phyloP scores from a whole-genome alignment of 1,140 invertebrate species.

The Cyphomyrmex costatus region DNA sequence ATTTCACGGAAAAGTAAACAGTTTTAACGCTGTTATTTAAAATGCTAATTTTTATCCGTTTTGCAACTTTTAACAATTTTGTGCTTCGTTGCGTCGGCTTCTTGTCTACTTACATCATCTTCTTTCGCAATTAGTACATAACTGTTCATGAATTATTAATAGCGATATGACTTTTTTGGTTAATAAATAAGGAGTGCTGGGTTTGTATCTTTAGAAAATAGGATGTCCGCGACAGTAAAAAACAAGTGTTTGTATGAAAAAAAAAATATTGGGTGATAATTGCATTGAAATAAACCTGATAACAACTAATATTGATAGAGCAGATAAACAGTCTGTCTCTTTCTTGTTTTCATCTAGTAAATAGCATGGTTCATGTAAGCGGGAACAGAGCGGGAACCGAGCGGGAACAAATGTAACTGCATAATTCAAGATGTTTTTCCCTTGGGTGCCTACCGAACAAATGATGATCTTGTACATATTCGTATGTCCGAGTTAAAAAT shows the following conservation, averaged over 20 bases:
- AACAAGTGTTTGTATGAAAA: slow-evolving; percentile 2
- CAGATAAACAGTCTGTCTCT: not conserved
- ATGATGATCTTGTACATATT: not conserved
- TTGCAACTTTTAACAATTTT: slow-evolving; percentile 17
- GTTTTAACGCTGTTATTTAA: not conserved
- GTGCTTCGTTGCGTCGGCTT: not conserved
- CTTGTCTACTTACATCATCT: slow-evolving; percentile 21
- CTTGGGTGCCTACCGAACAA: not conserved
- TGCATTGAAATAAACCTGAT: not conserved
- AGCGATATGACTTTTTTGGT: slow-evolving; percentile 9
- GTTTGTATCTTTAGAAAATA: slow-evolving; percentile 15
- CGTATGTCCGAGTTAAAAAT: not conserved
- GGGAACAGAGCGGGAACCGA: not conserved
- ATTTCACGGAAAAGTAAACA: not conserved
- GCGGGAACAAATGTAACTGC: slow-evolving; percentile 1
- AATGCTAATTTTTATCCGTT: slow-evolving; percentile 3
- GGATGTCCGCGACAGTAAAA: not conserved
- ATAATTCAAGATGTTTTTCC: slow-evolving; percentile 14
- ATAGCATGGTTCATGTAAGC: not conserved
- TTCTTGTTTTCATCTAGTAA: not conserved
- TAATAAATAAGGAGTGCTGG: slow-evolving; percentile 28
- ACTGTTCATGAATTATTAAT: slow-evolving; percentile 59
- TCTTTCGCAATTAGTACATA: slow-evolving; percentile 21
- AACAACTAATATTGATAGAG: slow-evolving; percentile 20
- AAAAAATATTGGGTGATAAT: not conserved